These are phyloP conservation scores for Camptogramma bilineatum DNA, from an alignment of 2,888 invertebrate species.

Conservation along the genomic window DNA sequence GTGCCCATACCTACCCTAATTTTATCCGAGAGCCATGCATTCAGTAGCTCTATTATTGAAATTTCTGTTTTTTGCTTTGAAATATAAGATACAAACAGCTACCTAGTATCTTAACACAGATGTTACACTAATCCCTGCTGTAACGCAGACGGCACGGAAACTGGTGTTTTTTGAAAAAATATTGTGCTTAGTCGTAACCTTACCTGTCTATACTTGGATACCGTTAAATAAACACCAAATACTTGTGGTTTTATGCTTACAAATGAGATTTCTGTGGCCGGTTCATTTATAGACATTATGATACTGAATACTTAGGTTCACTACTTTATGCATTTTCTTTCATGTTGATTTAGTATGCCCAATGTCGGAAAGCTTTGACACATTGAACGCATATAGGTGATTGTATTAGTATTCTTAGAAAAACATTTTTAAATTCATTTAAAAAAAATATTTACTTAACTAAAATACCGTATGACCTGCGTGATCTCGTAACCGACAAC, in stretches of 20 bases:
- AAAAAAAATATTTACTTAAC: no score
- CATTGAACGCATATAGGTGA: no score
- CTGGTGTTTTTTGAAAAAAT: slow-evolving; percentile 59
- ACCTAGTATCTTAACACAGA: slow-evolving; percentile 82
- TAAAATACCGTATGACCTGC: no score
- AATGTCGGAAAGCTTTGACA: no score
- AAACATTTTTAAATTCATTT: no score
- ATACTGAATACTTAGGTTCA: no score
- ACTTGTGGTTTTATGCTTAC: slow-evolving; percentile 5
- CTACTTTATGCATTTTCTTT: no score
- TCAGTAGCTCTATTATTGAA: slow-evolving; percentile 1
- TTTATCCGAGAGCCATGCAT: neutral
- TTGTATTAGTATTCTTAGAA: no score
- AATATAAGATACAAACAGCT: slow-evolving; percentile 50
- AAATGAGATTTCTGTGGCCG: neutral
- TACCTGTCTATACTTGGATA: slow-evolving; percentile 55
- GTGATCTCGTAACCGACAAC: no score
- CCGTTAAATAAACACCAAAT: slow-evolving; percentile 66
- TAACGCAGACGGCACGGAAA: slow-evolving; percentile 51
- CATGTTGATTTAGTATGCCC: no score
- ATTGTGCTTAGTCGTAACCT: slow-evolving; percentile 45
- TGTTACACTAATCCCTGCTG: slow-evolving; percentile 71
- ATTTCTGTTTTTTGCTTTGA: slow-evolving; percentile 7
- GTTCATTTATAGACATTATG: neutral
- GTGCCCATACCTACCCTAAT: no score